Percentiles rank a stretch among this genome's conserved stretches.
Conservation (phyloP, 2,888 invertebrate species). For the Ophion costatus region DNA sequence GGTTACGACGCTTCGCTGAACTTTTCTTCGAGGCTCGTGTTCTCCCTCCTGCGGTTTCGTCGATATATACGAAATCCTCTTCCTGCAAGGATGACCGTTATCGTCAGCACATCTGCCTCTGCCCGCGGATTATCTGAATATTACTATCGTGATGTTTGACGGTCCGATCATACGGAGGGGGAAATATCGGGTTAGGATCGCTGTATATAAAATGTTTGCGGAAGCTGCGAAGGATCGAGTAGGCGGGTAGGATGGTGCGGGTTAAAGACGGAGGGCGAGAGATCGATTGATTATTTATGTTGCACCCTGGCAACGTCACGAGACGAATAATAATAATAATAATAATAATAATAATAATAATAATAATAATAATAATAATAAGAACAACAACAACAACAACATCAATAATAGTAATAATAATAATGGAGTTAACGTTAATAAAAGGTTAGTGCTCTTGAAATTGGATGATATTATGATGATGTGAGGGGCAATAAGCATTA, state of each 20-base stretch:
- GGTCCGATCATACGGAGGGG: conserved; percentile 53
- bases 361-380: no score
- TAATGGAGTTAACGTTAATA: no score
- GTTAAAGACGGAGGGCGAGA: not conserved
- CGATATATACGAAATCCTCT: not conserved
- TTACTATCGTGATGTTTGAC: conserved; percentile 60
- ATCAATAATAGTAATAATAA: no score
- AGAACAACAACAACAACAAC: no score
- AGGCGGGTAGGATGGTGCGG: not conserved
- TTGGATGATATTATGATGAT: no score
- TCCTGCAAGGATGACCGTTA: conserved; percentile 14
- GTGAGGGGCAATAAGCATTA: no score
- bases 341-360: no score
- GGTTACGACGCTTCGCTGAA: conserved; percentile 18
- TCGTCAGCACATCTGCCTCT: conserved; percentile 21
- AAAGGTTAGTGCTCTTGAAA: no score
- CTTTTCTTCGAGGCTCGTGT: conserved; percentile 22
- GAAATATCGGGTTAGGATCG: conserved; percentile 40
- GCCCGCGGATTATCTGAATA: conserved; percentile 43
- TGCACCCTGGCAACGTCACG: no score
- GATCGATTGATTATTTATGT: not conserved
- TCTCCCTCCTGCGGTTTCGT: not conserved
- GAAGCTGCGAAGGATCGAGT: not conserved
- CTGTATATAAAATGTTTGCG: conserved; percentile 31
- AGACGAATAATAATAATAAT: no score